phyloP scores from a whole-genome alignment of 2,113 vertebrate species.

The Megalops atlanticus region DNA sequence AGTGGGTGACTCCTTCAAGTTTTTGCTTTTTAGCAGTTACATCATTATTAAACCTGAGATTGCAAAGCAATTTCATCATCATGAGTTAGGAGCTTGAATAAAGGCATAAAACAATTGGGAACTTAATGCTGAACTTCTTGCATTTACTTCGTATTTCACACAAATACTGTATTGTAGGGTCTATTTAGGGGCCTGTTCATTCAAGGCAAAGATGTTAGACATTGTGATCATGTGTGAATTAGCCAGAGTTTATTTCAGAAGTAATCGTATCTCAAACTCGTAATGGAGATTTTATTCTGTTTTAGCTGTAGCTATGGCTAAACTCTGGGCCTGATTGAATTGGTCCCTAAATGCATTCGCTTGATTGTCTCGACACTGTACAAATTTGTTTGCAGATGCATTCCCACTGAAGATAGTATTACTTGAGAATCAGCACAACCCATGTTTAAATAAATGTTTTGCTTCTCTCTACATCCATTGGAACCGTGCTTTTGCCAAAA shows the following conservation, averaged over 20 bases:
- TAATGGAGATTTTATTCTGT: not conserved
- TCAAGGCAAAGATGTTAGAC: not conserved
- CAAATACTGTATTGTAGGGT: not conserved
- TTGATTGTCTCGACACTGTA: conserved; percentile 3
- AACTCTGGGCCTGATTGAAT: not conserved
- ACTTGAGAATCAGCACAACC: conserved; percentile 15
- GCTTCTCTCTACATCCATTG: not conserved
- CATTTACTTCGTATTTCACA: not conserved
- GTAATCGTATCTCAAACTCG: not conserved
- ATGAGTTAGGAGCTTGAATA: not conserved
- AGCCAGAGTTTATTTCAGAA: not conserved
- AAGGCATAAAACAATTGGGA: not conserved
- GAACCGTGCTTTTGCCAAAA: conserved; percentile 22
- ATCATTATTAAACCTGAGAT: not conserved
- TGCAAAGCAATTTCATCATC: not conserved
- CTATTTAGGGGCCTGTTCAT: not conserved
- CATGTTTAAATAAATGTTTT: not conserved
- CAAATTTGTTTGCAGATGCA: not conserved
- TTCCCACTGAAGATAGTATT: not conserved
- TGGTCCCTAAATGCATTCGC: not conserved
- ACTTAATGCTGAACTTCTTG: not conserved
- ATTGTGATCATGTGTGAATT: not conserved
- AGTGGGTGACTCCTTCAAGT: not conserved
- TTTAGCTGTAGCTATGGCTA: not conserved
- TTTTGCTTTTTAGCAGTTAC: not conserved